A percentile compares a stretch with the other conserved stretches of the same genome.
Conservation (phyloP, 2,113 vertebrate genomes). For the Bagarius yarrelli region DNA sequence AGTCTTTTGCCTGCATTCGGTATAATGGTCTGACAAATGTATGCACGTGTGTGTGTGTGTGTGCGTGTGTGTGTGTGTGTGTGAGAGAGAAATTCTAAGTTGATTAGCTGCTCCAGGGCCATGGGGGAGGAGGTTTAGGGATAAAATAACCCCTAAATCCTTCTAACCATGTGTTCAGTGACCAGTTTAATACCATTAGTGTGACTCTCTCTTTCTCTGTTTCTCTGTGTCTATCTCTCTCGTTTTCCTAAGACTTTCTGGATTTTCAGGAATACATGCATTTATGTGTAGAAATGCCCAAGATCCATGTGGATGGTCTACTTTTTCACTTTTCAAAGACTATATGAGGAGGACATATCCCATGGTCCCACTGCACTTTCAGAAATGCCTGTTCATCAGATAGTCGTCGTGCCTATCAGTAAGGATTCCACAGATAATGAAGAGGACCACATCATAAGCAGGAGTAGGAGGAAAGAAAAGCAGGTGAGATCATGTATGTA, state of each 20-base stretch:
- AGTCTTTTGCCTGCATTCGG: too few species aligned
- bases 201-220: constrained; percentile 21
- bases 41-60: neutral
- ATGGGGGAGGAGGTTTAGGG: constrained; percentile 44
- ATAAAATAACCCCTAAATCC: constrained; percentile 41
- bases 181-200: constrained; percentile 16
- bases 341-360: neutral
- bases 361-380: neutral
- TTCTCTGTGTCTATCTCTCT: neutral
- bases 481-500: constrained; percentile 76
- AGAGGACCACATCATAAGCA: constrained; percentile 77
- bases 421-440: constrained; percentile 67
- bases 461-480: constrained; percentile 74
- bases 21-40: neutral
- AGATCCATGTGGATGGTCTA: neutral
- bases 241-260: neutral
- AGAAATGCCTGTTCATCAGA: constrained; percentile 89
- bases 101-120: constrained; percentile 33
- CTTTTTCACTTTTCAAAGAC: too few species aligned
- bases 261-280: neutral
- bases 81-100: constrained; percentile 18
- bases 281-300: neutral
- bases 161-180: constrained; percentile 34
- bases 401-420: constrained; percentile 81
- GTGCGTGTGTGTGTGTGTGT: neutral